Percentiles rank a stretch among this genome's conserved stretches.
These are phyloP conservation scores for Amphipyra tragopoginis DNA, from an alignment of 2,888 invertebrate species.

Conservation along the genomic window DNA sequence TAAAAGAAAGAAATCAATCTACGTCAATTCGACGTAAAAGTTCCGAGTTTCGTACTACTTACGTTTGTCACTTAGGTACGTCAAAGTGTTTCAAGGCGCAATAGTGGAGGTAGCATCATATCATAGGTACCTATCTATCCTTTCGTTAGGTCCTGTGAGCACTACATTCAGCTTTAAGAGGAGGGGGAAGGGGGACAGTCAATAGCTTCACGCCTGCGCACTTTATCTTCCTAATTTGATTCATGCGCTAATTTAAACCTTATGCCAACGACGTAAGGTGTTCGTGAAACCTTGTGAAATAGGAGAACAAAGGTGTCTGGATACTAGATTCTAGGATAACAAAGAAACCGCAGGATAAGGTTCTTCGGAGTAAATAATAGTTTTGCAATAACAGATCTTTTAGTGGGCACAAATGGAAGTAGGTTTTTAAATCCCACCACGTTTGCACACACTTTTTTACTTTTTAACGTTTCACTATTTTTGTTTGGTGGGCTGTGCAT, in stretches of 20 bases:
- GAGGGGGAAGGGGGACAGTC: constrained; percentile 72
- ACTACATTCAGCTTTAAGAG: constrained; percentile 72
- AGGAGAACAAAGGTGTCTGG: constrained; percentile 56
- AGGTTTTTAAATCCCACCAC: too few relatives aligned
- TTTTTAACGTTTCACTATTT: too few relatives aligned
- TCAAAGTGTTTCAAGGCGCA: constrained; percentile 10
- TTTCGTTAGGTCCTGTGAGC: constrained; percentile 69
- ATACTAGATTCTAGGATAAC: constrained; percentile 50
- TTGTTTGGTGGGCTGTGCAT: too few relatives aligned
- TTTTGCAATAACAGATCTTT: neutral
- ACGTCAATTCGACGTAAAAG: neutral
- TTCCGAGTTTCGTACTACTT: neutral
- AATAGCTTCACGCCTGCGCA: constrained; percentile 82
- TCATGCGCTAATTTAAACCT: constrained; percentile 40
- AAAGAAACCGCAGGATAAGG: constrained; percentile 39
- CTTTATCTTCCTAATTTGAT: constrained; percentile 45
- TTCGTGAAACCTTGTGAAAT: constrained; percentile 21
- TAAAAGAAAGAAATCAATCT: constrained; percentile 21
- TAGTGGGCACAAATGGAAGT: too few relatives aligned
- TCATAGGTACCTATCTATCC: constrained; percentile 41
- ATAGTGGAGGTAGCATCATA: neutral
- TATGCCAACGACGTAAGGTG: constrained; percentile 37
- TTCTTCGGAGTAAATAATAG: neutral
- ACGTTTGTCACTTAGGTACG: neutral
- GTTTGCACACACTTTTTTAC: too few relatives aligned